Evolutionary conservation across 2,113 vertebrate genomes (phyloP).

Genomic region (Callocephalon fimbriatum): DNA sequence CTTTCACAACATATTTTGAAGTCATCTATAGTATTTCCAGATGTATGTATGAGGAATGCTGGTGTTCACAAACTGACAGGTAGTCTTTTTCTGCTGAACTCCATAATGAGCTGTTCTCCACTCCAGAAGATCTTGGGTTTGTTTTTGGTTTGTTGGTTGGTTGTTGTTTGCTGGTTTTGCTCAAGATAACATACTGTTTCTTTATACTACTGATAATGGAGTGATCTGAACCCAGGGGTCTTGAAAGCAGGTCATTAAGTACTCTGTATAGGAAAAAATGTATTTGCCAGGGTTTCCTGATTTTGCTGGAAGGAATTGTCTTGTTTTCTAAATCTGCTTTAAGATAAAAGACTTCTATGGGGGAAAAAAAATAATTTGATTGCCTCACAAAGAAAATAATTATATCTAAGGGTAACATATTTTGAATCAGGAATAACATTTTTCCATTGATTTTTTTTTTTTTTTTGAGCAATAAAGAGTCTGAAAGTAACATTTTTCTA

Average conservation of each 20-base stretch:
- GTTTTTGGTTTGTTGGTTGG: not conserved
- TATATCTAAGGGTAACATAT: not conserved
- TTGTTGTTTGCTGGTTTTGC: not conserved
- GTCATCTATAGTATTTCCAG: not conserved
- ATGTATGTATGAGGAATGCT: not conserved
- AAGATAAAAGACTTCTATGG: not conserved
- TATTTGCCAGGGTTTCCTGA: not conserved
- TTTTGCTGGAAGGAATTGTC: not conserved
- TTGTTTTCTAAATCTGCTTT: not conserved
- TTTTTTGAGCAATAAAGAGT: not conserved
- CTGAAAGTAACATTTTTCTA: conserved; percentile 40
- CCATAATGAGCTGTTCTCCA: not conserved
- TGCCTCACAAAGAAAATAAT: conserved; percentile 29
- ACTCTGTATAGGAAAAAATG: not conserved
- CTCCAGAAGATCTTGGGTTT: not conserved
- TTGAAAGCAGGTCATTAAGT: conserved; percentile 8
- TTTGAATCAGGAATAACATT: conserved; percentile 38
- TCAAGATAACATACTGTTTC: not conserved
- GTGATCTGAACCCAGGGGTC: not conserved
- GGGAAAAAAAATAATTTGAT: not conserved
- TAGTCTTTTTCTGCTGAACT: not conserved
- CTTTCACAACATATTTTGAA: not conserved
- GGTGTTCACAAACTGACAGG: not conserved
- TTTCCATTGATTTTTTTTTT: conserved; percentile 51
- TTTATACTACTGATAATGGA: not conserved